Conservation (phyloP, 2,888 invertebrate species). For the Agrochola lota region DNA sequence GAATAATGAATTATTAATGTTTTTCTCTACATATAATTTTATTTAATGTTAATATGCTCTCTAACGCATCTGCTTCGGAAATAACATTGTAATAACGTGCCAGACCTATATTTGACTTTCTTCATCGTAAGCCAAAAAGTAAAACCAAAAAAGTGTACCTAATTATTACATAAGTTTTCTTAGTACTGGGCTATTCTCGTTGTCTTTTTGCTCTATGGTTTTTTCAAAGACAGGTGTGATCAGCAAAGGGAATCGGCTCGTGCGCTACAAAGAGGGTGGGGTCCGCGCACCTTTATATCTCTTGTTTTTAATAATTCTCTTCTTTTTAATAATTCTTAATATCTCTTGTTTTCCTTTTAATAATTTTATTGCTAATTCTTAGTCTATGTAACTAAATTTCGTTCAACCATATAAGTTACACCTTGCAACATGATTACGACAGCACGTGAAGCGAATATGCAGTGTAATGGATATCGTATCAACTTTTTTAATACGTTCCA, state of each 20-base stretch:
- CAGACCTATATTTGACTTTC: neutral
- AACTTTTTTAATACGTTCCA: constrained; percentile 8
- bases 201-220: constrained; percentile 53
- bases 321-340: too few relatives aligned
- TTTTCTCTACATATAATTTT: neutral
- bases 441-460: constrained; percentile 43
- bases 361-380: constrained; percentile 40
- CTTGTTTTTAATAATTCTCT: constrained; percentile 48
- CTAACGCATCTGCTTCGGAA: constrained; percentile 10
- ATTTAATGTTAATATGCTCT: constrained; percentile 8
- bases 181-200: constrained; percentile 23
- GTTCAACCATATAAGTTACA: constrained; percentile 44
- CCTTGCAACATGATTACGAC: constrained; percentile 53
- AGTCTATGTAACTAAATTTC: constrained; percentile 44
- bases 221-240: constrained; percentile 75
- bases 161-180: neutral
- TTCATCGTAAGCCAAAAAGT: neutral
- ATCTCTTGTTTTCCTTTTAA: constrained; percentile 39
- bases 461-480: constrained; percentile 44
- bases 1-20: constrained; percentile 2
- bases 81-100: neutral
- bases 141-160: constrained; percentile 1
- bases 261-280: constrained; percentile 63
- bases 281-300: constrained; percentile 58
- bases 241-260: constrained; percentile 67